Conservation (phyloP, 2,888 invertebrate genomes). For the Macaria notata region DNA sequence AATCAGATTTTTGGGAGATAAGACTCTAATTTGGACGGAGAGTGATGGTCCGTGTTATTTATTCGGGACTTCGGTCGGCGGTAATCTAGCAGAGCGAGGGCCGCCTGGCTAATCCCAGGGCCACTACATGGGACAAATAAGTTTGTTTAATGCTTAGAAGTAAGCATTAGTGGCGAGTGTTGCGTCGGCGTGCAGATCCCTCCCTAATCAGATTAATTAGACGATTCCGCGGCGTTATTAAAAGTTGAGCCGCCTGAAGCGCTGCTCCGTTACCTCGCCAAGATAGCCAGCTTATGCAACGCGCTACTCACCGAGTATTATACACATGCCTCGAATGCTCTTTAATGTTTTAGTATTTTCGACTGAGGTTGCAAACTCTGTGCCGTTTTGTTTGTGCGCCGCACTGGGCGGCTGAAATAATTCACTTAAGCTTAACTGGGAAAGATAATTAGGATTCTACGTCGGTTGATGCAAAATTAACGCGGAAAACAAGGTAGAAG, state of each 20-base stretch:
- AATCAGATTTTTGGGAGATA: slow-evolving; percentile 37
- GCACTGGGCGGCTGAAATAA: slow-evolving; percentile 79
- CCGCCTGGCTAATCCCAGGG: slow-evolving; percentile 61
- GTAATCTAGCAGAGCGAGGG: slow-evolving; percentile 49
- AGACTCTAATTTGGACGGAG: slow-evolving; percentile 43
- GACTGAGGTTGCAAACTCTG: slow-evolving; percentile 79
- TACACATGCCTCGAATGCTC: slow-evolving; percentile 73
- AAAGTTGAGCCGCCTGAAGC: slow-evolving; percentile 77
- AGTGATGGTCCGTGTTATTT: slow-evolving; percentile 46
- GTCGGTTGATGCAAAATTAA: slow-evolving; percentile 80
- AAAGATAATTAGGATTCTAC: slow-evolving; percentile 82
- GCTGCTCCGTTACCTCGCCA: slow-evolving; percentile 70
- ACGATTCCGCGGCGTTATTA: slow-evolving; percentile 79
- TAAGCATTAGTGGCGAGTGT: slow-evolving; percentile 70
- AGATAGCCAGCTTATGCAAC: slow-evolving; percentile 75
- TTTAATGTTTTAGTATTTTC: slow-evolving; percentile 81
- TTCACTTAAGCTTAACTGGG: slow-evolving; percentile 82
- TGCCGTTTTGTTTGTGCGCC: slow-evolving; percentile 78
- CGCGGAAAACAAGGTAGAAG: slow-evolving; percentile 76
- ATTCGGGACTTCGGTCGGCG: slow-evolving; percentile 41
- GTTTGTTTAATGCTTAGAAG: slow-evolving; percentile 70
- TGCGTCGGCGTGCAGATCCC: slow-evolving; percentile 62
- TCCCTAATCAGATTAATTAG: slow-evolving; percentile 79
- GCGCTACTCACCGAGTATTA: slow-evolving; percentile 74
- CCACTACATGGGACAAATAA: slow-evolving; percentile 68